Conservation (phyloP, 2,888 invertebrate species). For the Athalia cordata region DNA sequence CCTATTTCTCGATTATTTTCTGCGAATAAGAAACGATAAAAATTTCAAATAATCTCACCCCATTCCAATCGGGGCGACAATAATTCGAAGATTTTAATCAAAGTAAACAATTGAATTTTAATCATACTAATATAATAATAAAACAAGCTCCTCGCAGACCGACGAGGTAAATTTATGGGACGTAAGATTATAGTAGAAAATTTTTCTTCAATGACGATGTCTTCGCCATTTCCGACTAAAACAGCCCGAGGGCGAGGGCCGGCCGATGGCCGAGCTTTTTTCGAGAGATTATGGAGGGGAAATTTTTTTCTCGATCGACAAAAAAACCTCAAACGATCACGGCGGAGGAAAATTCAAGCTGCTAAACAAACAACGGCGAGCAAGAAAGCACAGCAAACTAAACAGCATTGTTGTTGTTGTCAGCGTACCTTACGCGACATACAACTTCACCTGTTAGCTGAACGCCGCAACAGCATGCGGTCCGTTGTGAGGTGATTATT, state of each 20-base stretch:
- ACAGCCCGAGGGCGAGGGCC: conserved; percentile 71
- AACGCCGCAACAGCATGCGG: conserved; percentile 65
- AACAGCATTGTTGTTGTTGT: conserved; percentile 69
- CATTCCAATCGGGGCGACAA: neutral
- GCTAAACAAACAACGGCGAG: conserved; percentile 55
- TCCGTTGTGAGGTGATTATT: conserved; percentile 69
- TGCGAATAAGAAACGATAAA: neutral
- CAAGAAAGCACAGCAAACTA: conserved; percentile 58
- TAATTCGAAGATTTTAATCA: neutral
- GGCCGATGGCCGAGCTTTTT: conserved; percentile 80
- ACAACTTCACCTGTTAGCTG: conserved; percentile 68
- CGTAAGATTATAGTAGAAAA: neutral
- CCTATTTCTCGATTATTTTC: neutral
- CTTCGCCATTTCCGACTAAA: conserved; percentile 73
- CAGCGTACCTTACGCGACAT: conserved; percentile 59
- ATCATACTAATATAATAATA: neutral
- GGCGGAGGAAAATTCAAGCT: conserved; percentile 65
- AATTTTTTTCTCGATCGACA: conserved; percentile 74
- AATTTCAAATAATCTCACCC: neutral
- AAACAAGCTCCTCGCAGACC: neutral
- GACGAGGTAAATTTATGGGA: neutral
- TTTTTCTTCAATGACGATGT: conserved; percentile 61
- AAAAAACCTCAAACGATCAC: conserved; percentile 64
- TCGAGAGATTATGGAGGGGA: conserved; percentile 84
- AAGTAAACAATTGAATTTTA: neutral